Conservation (phyloP, 2,797 vertebrate species). For the Megaceryle alcyon region DNA sequence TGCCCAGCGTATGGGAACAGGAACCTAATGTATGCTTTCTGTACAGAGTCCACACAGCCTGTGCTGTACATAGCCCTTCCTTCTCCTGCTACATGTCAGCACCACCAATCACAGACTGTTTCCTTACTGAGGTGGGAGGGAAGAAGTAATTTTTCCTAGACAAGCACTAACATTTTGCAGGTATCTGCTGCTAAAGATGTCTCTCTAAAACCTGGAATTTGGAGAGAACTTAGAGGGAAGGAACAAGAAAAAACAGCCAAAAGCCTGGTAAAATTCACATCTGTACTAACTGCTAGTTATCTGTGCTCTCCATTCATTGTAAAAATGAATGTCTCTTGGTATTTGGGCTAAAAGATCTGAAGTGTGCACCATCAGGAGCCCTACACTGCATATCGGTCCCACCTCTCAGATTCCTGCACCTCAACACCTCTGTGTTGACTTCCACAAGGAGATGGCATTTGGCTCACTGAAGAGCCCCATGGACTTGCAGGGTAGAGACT, state of each 20-base stretch:
- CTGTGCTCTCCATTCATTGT: background rate
- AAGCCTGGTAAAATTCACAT: background rate
- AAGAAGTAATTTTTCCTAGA: background rate
- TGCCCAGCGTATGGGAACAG: background rate
- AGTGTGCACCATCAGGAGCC: background rate
- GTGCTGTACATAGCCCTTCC: background rate
- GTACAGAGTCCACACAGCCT: background rate
- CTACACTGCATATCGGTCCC: rapidly evolving
- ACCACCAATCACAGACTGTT: background rate
- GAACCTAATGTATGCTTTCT: background rate
- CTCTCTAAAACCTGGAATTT: background rate
- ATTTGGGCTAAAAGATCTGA: background rate
- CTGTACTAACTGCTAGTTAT: background rate
- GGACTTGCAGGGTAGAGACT: background rate
- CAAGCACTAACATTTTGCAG: background rate
- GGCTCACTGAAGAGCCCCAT: background rate
- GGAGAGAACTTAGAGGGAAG: background rate
- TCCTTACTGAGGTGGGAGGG: background rate
- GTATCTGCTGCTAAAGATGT: background rate
- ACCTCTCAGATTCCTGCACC: background rate
- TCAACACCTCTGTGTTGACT: background rate
- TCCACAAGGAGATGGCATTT: background rate
- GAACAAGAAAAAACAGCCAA: background rate
- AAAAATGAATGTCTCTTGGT: background rate
- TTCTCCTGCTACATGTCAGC: background rate